Evolutionary conservation across 92 coral and sea anemone genomes (phyloP).

Genomic region (Actinernus sp.): DNA sequence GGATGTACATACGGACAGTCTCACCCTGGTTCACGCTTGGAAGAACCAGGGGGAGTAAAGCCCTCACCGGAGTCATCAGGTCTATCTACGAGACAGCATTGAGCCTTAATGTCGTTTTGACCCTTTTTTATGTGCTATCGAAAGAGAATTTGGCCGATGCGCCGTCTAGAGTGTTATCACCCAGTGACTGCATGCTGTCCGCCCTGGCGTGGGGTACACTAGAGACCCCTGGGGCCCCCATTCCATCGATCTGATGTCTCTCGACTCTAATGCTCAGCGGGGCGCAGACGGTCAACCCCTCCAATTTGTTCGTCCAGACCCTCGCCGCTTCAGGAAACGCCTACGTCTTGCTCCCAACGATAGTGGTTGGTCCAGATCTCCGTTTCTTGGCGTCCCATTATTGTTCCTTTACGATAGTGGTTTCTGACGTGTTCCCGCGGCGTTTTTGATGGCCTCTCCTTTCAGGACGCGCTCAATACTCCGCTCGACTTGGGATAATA

Average conservation of each 20-base stretch:
- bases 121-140: conserved; percentile 40
- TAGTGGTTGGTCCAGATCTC: conserved; percentile 41
- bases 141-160: conserved; percentile 29
- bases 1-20: conserved; percentile 63
- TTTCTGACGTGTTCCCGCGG: conserved; percentile 33
- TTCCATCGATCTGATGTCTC: conserved; percentile 26
- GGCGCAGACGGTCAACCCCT: conserved; percentile 30
- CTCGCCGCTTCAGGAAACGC: conserved; percentile 25
- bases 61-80: conserved; percentile 50
- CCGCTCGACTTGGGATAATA: conserved; percentile 20
- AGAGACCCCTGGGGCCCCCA: conserved; percentile 24
- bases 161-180: conserved; percentile 37
- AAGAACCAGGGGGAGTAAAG: conserved; percentile 68
- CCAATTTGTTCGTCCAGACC: conserved; percentile 25
- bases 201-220: not conserved
- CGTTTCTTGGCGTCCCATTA: conserved; percentile 14
- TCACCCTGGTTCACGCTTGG: conserved; percentile 65
- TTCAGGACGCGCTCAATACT: conserved; percentile 30
- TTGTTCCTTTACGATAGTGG: conserved; percentile 32
- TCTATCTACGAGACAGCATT: conserved; percentile 25
- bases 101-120: conserved; percentile 27
- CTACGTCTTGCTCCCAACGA: conserved; percentile 40
- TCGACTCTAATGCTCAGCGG: too few species aligned
- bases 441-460: conserved; percentile 64
- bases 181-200: conserved; percentile 26